phyloP scores from a whole-genome alignment of 1,140 invertebrate genomes.

The Mercenaria mercenaria region DNA sequence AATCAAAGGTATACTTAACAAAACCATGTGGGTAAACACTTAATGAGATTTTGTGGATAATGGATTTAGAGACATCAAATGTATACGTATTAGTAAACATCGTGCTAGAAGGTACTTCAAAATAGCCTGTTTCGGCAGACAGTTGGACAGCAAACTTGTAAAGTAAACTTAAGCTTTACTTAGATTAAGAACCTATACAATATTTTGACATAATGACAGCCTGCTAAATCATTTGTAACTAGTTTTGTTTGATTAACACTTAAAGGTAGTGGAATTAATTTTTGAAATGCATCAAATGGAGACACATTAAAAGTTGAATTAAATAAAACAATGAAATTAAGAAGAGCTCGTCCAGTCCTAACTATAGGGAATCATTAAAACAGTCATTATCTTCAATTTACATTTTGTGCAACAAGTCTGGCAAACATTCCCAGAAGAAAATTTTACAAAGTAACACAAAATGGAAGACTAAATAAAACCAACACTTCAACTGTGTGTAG shows the following conservation, averaged over 20 bases:
- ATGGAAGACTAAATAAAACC: no score
- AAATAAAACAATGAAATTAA: no score
- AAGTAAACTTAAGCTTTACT: background rate
- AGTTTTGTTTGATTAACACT: background rate
- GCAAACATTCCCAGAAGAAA: no score
- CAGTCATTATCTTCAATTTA: no score
- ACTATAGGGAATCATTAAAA: no score
- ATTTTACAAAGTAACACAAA: no score
- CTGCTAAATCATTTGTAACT: background rate
- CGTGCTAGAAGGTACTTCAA: background rate
- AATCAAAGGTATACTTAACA: slow-evolving; percentile 13
- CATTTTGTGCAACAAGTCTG: no score
- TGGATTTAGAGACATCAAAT: slow-evolving; percentile 10
- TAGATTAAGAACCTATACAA: background rate
- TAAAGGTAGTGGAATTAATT: no score
- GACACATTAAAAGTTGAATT: no score
- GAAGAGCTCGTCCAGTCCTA: no score
- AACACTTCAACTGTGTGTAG: no score
- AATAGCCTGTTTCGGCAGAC: background rate
- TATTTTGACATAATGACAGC: background rate
- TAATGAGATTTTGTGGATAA: slow-evolving; percentile 13
- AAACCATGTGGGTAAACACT: slow-evolving; percentile 14
- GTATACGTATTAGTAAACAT: background rate
- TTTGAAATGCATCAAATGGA: no score
- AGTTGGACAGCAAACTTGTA: background rate